phyloP scores from a whole-genome alignment of 64 coral and sea anemone genomes.

The Acropora yongei region DNA sequence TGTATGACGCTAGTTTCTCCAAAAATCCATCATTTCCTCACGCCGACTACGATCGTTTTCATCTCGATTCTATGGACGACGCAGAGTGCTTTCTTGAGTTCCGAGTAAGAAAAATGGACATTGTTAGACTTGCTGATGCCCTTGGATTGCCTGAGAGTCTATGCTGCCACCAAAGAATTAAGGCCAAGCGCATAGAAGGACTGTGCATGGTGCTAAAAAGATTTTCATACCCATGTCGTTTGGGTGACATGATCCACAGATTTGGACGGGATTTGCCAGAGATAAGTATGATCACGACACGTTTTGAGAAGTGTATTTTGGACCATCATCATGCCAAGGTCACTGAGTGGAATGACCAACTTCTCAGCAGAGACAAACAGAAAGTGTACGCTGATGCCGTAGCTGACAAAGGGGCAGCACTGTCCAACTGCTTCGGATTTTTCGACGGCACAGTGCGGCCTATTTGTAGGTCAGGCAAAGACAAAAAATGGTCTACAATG shows the following conservation, averaged over 20 bases:
- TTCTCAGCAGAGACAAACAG: neutral
- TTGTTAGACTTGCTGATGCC: too few species aligned
- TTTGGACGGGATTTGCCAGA: neutral
- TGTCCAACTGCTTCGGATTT: constrained; percentile 1
- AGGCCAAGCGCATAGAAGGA: neutral
- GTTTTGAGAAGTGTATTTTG: too few species aligned
- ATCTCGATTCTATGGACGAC: constrained; percentile 36
- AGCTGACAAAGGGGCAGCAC: constrained; percentile 1
- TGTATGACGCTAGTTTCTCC: neutral
- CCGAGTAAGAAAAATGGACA: neutral
- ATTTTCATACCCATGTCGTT: neutral
- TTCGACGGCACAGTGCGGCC: too few species aligned
- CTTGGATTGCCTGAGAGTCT: too few species aligned
- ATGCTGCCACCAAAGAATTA: too few species aligned
- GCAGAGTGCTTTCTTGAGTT: constrained; percentile 42
- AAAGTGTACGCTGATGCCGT: constrained; percentile 16
- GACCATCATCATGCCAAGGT: too few species aligned
- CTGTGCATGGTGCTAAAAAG: neutral
- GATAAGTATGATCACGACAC: constrained; percentile 23
- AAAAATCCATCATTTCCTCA: constrained; percentile 17
- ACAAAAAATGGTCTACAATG: too few species aligned
- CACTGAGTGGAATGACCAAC: neutral
- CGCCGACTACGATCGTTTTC: constrained; percentile 11
- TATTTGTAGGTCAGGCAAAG: too few species aligned
- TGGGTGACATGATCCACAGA: neutral